Evolutionary conservation across 1,140 invertebrate genomes (phyloP), one percentile per base, ranked within the genome.

Genomic region (Caenorhabditis latens): DNA sequence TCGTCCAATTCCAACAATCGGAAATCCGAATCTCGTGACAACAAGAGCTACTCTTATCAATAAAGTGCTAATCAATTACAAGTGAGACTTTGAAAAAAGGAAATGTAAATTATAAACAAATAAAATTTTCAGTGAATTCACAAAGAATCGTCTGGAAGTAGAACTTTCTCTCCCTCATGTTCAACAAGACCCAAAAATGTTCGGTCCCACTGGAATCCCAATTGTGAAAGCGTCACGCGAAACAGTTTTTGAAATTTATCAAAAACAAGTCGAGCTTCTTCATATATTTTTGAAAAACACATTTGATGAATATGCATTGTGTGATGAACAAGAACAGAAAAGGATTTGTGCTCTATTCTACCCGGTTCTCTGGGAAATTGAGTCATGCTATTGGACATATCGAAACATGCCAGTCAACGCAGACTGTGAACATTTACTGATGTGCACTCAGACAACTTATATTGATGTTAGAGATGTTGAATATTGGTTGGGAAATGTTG

Each of bases 351-450:
- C 46, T 79, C 43, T 50, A 4, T 79, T 79, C 46, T 79, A 79
- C 24, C 71, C 71, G n/a, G 46, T 79, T 79, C 71, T 79, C n/a
- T 79, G 71, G 71, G 71, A 79, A 79, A 24, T 79, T 9, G 71
- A 79, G n/a, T 79, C 71, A 1, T 79, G 46, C 11, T 79, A 79
- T 14, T 79, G 71, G 71, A 79, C 71, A 13, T 79, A 79, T n/a
- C 71, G 71, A 19, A 79, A 79, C 19, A 79, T 79, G 71, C 71
- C 71, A 19, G 43, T 53, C 11, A 48, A 48, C 14, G 4, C 46
- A 1, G 71, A 50, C 13, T 46, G 40, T n/a, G 71, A 79, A 24
- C 11, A 48, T n/a, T 50, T 79, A 11, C 24, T 79, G 14, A 79
- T 79, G 71, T 79, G 71, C 46, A 50, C 71, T 53, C 71, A 79